These are phyloP conservation scores for Xanthostigma xanthostigma DNA, from an alignment of 2,888 invertebrate genomes.

Conservation along the genomic window DNA sequence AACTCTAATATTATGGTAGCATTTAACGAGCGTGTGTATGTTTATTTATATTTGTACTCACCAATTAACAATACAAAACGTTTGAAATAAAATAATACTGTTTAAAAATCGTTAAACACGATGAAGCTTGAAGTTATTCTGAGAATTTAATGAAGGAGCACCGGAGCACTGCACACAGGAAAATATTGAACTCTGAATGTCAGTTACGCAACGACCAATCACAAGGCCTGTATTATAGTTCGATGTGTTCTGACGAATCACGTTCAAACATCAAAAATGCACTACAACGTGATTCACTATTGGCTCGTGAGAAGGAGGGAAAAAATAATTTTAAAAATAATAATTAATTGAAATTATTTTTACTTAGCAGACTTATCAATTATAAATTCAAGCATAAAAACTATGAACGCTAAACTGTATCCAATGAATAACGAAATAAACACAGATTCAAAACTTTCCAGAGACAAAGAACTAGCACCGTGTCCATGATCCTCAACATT, in stretches of 20 bases:
- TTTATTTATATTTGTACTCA: no score
- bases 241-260: no score
- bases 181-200: constrained; percentile 5
- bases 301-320: background rate
- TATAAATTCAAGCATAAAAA: constrained; percentile 5
- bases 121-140: background rate
- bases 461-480: background rate
- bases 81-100: no score
- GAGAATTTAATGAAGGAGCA: no score
- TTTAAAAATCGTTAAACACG: no score
- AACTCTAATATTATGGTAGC: no score
- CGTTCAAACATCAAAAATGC: background rate
- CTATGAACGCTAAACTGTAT: background rate
- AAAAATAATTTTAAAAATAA: background rate
- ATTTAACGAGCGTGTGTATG: no score
- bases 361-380: constrained; percentile 1
- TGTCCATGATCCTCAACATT: background rate
- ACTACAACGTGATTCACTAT: background rate
- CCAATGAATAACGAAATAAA: constrained; percentile 2
- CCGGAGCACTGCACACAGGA: no score
- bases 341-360: background rate
- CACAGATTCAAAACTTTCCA: constrained; percentile 2
- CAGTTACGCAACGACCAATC: constrained; percentile 6
- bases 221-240: no score
- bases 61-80: no score